Evolutionary conservation across 64 coral and sea anemone species (phyloP).

Genomic region (Montipora foliosa): DNA sequence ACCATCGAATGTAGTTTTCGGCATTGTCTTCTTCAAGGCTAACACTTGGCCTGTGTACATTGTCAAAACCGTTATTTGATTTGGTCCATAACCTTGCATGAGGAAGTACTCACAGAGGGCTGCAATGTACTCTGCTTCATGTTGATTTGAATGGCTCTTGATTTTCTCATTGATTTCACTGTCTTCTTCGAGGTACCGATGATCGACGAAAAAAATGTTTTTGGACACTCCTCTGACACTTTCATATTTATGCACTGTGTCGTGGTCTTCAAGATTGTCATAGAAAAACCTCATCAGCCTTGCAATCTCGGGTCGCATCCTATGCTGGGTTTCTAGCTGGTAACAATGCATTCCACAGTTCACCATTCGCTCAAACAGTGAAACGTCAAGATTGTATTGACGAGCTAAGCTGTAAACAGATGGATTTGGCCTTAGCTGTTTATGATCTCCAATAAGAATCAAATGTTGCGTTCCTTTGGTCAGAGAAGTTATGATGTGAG

Average conservation of each 20-base stretch:
- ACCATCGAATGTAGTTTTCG: constrained; percentile 69
- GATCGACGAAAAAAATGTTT: constrained; percentile 78
- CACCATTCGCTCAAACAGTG: constrained; percentile 95
- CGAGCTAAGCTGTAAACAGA: constrained; percentile 75
- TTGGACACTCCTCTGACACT: constrained; percentile 58
- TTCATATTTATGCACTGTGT: constrained; percentile 35
- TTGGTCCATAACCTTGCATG: constrained; percentile 73
- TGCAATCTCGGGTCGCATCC: constrained; percentile 86
- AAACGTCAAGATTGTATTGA: constrained; percentile 81
- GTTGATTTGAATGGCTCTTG: constrained; percentile 82
- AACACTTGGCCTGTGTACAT: constrained; percentile 85
- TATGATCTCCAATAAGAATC: constrained; percentile 93
- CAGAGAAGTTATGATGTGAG: constrained; percentile 88
- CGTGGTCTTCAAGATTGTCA: constrained; percentile 57
- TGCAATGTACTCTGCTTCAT: constrained; percentile 82
- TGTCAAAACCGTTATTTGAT: constrained; percentile 83
- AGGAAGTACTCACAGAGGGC: constrained; percentile 85
- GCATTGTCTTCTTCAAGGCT: constrained; percentile 67
- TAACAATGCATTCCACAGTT: constrained; percentile 75
- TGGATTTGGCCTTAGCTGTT: constrained; percentile 90
- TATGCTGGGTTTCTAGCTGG: constrained; percentile 72
- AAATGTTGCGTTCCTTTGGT: constrained; percentile 84
- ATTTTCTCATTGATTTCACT: constrained; percentile 74
- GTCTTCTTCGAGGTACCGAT: constrained; percentile 58
- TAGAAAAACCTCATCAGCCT: constrained; percentile 78